Evolutionary conservation across 2,888 invertebrate species (phyloP).

Genomic region (Eupithecia exiguata): DNA sequence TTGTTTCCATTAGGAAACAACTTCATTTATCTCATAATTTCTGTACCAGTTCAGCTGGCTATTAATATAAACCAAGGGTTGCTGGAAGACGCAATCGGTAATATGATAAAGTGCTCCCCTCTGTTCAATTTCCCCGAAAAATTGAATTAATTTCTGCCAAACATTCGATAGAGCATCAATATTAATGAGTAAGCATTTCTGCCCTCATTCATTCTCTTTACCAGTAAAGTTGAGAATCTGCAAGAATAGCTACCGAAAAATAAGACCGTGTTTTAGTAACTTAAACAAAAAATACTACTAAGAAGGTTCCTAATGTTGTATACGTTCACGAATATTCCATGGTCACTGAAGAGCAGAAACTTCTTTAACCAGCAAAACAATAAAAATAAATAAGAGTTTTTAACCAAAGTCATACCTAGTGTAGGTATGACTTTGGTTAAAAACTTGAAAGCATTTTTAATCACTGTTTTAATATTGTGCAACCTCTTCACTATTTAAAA

Average conservation of each 20-base stretch:
- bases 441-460: neutral
- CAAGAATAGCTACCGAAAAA: neutral
- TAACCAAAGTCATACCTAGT: neutral
- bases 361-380: neutral
- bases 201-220: conserved; percentile 26
- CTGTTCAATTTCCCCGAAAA: conserved; percentile 67
- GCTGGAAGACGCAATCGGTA: conserved; percentile 72
- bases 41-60: conserved; percentile 62
- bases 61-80: conserved; percentile 68
- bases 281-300: neutral
- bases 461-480: neutral
- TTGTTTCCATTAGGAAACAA: conserved; percentile 43
- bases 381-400: neutral
- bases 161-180: conserved; percentile 70
- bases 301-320: neutral
- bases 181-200: conserved; percentile 64
- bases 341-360: neutral
- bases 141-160: conserved; percentile 76
- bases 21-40: conserved; percentile 62
- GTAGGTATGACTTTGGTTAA: no score
- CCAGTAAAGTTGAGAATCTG: neutral
- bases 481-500: neutral
- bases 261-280: neutral
- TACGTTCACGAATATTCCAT: neutral
- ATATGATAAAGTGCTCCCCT: conserved; percentile 73